Conservation (phyloP, 2,797 vertebrate species). For the Huso huso region DNA sequence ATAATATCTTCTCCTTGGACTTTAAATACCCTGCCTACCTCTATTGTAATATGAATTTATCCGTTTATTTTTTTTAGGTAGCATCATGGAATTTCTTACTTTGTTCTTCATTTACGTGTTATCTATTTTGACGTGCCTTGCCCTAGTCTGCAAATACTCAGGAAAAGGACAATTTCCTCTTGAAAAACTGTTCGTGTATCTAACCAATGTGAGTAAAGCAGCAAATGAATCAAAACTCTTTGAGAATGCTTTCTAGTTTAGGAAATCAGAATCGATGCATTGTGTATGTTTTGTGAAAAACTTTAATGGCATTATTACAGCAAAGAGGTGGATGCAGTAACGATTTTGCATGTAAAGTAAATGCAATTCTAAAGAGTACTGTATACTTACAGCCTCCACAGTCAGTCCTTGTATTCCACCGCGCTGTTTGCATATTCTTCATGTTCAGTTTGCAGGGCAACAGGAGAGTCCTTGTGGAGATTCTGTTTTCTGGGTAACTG, state of each 20-base stretch:
- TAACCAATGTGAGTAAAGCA: conserved; percentile 42
- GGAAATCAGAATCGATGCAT: background rate
- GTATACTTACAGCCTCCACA: too few relatives aligned
- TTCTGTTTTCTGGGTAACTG: too few relatives aligned
- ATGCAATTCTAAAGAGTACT: background rate
- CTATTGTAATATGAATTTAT: background rate
- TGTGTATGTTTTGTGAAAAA: background rate
- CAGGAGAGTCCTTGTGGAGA: too few relatives aligned
- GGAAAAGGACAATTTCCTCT: conserved; percentile 50
- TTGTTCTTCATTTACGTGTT: conserved; percentile 71
- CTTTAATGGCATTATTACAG: too few relatives aligned
- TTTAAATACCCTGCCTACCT: background rate
- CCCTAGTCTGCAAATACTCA: conserved; percentile 62
- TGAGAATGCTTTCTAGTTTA: background rate
- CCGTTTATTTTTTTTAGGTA: background rate
- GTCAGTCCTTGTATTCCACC: too few relatives aligned
- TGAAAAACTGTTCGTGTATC: conserved; percentile 23
- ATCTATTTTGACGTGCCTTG: conserved; percentile 50
- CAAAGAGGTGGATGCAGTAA: conserved; percentile 20
- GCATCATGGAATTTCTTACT: conserved; percentile 80
- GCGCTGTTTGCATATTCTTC: too few relatives aligned
- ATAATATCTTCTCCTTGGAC: background rate
- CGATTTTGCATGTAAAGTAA: too few relatives aligned
- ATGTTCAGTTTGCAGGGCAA: too few relatives aligned
- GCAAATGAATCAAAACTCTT: too few relatives aligned